Evolutionary conservation across 1,140 invertebrate genomes (phyloP).

Genomic region (Bombyx mandarina): DNA sequence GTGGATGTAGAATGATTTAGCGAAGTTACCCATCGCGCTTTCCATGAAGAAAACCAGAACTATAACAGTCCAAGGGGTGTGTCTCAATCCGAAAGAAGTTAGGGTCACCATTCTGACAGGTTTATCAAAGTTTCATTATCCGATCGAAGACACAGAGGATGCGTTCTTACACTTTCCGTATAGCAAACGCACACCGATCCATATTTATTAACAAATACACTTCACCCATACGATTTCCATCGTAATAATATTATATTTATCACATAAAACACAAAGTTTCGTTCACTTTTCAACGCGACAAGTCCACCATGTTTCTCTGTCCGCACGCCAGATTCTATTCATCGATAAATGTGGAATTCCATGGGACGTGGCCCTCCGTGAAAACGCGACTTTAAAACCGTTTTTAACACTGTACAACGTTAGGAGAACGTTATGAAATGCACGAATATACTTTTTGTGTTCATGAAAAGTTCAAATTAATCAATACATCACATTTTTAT

Average conservation of each 20-base stretch:
- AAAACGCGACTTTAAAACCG: constrained; percentile 30
- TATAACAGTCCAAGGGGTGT: constrained; percentile 60
- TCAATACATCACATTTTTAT: constrained; percentile 71
- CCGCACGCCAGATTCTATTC: constrained; percentile 64
- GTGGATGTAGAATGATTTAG: constrained; percentile 87
- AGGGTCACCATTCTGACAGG: constrained; percentile 61
- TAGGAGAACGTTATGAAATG: neutral
- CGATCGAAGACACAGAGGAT: constrained; percentile 26
- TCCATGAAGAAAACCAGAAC: constrained; percentile 83
- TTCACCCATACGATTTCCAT: constrained; percentile 4
- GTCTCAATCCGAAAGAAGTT: constrained; percentile 52
- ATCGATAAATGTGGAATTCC: constrained; percentile 69
- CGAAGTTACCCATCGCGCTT: constrained; percentile 84
- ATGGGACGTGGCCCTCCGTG: constrained; percentile 55
- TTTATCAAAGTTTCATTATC: constrained; percentile 47
- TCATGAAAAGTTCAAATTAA: constrained; percentile 61
- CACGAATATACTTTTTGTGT: constrained; percentile 23
- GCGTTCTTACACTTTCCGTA: constrained; percentile 19
- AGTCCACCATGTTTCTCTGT: constrained; percentile 57
- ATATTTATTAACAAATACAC: constrained; percentile 33
- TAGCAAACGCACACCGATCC: constrained; percentile 45
- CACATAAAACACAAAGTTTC: constrained; percentile 18
- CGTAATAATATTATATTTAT: neutral
- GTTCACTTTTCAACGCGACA: constrained; percentile 27
- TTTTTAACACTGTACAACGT: constrained; percentile 20